These are phyloP conservation scores for Arvicanthis niloticus DNA, from an alignment of 2,113 vertebrate genomes.

Conservation along the genomic window DNA sequence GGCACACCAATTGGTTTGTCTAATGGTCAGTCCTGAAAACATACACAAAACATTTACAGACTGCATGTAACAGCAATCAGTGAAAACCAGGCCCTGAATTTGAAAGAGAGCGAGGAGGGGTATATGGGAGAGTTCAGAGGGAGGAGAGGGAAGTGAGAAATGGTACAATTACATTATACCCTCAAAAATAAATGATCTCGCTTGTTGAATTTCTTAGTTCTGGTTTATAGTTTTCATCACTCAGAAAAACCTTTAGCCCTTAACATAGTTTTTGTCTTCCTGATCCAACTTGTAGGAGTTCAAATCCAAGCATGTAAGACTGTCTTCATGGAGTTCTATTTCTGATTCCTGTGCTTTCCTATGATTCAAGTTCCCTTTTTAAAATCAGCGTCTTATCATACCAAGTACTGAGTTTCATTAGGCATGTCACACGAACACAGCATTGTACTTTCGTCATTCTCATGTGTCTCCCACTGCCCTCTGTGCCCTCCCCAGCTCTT, in stretches of 20 bases:
- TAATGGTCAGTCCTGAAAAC: neutral
- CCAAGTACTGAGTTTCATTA: neutral
- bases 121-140: neutral
- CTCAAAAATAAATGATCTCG: neutral
- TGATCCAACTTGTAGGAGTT: neutral
- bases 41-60: neutral
- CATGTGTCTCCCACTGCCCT: neutral
- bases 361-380: neutral
- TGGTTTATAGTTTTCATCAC: constrained; percentile 47
- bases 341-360: neutral
- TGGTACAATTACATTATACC: neutral
- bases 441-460: too few species aligned
- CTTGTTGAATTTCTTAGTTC: constrained; percentile 16
- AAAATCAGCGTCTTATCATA: neutral
- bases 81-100: neutral
- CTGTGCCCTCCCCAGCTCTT: neutral
- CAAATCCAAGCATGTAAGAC: neutral
- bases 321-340: neutral
- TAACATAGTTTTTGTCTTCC: neutral
- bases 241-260: neutral
- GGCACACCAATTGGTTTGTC: neutral
- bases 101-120: neutral
- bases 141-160: neutral
- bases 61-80: neutral
- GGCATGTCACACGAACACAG: too few species aligned